Percentiles rank a stretch among this genome's conserved stretches.
phyloP scores from a whole-genome alignment of 2,888 invertebrate species.

The Ypsolopha scabrella region DNA sequence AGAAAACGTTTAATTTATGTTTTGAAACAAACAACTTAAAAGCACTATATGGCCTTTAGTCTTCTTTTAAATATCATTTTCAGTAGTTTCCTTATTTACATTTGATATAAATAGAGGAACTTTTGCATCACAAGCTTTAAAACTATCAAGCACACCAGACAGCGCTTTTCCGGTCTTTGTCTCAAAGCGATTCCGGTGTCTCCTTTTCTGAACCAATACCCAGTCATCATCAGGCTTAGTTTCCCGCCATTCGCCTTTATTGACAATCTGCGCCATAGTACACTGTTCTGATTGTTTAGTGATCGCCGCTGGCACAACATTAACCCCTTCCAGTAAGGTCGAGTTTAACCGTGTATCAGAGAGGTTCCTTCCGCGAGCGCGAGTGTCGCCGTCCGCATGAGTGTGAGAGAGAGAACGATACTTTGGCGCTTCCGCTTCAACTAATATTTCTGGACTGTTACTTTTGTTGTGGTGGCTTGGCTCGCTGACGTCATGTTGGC shows the following conservation, averaged over 20 bases:
- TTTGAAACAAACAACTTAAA: slow-evolving; percentile 3
- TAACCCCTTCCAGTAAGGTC: too few species aligned
- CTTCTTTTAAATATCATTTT: neutral
- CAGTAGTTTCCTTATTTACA: slow-evolving; percentile 4
- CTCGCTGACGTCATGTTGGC: neutral
- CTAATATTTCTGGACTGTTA: neutral
- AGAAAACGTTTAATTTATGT: neutral
- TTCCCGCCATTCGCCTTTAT: neutral
- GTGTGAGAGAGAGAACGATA: neutral
- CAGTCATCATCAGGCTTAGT: neutral
- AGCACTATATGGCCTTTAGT: slow-evolving; percentile 1
- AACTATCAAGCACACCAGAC: neutral
- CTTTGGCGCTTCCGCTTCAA: neutral
- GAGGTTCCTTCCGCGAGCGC: too few species aligned
- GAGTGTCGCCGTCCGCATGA: too few species aligned
- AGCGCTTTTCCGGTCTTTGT: neutral
- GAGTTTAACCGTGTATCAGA: neutral
- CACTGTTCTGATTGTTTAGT: neutral
- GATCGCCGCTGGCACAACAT: neutral
- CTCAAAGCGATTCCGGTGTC: neutral
- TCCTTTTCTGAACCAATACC: neutral
- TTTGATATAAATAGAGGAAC: slow-evolving; percentile 3
- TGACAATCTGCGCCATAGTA: neutral
- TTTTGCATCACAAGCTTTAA: slow-evolving; percentile 1
- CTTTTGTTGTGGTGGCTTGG: neutral